Evolutionary conservation across 1,140 invertebrate genomes (phyloP).

Genomic region (Listronotus oregonensis): DNA sequence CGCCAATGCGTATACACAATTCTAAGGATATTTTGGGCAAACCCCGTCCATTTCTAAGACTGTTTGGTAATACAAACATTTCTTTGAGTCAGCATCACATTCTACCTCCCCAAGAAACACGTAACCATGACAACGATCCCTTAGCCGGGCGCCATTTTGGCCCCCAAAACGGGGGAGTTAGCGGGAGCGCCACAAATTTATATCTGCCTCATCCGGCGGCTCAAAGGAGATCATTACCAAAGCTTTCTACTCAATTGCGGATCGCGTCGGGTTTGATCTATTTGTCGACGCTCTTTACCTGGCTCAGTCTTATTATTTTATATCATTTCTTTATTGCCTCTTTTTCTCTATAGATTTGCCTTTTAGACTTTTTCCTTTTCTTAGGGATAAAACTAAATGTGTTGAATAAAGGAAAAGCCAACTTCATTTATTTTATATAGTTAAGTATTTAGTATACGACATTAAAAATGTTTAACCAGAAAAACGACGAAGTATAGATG

Average conservation of each 20-base stretch:
- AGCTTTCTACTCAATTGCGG: conserved; percentile 59
- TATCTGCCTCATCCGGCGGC: conserved; percentile 58
- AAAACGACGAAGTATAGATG: no score
- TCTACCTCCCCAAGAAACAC: conserved; percentile 44
- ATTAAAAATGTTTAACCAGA: no score
- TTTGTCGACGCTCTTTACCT: conserved; percentile 53
- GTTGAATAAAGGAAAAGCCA: no score
- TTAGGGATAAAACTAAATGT: no score
- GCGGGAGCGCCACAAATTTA: conserved; percentile 58
- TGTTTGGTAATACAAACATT: conserved; percentile 10
- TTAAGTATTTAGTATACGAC: no score
- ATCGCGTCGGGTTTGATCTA: conserved; percentile 57
- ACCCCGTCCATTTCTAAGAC: conserved; percentile 13
- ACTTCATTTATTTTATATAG: no score
- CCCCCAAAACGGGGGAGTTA: conserved; percentile 47
- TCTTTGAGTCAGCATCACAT: conserved; percentile 35
- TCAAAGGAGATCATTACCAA: conserved; percentile 58
- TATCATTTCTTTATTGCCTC: conserved; percentile 39
- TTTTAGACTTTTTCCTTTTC: conserved; percentile 18
- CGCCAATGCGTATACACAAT: neutral
- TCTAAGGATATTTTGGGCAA: conserved; percentile 12
- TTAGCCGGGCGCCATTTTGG: conserved; percentile 51
- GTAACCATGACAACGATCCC: conserved; percentile 48
- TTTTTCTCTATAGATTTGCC: conserved; percentile 28
- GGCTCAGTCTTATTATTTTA: conserved; percentile 46